These are phyloP conservation scores for Tupaia tana DNA, from an alignment of 2,113 vertebrate genomes.

Conservation along the genomic window DNA sequence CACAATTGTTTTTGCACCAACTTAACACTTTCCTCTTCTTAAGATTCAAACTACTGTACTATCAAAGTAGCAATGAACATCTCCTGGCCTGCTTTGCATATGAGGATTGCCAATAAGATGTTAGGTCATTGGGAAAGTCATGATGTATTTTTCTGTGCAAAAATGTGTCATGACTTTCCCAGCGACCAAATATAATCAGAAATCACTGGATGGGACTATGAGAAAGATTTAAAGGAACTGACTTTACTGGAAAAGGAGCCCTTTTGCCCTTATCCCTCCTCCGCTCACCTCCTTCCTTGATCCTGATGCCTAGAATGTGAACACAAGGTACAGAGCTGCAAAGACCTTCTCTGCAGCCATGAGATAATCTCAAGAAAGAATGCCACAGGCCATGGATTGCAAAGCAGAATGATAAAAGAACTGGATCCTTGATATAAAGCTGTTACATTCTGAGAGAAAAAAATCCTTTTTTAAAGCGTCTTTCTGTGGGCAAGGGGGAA, in stretches of 20 bases:
- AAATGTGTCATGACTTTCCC: too few relatives aligned
- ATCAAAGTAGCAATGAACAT: background rate
- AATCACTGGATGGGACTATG: background rate
- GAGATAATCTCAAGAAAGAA: background rate
- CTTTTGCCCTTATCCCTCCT: background rate
- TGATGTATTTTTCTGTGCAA: too few relatives aligned
- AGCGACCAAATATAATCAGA: constrained; percentile 6
- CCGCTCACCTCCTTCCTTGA: background rate
- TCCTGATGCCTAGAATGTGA: background rate
- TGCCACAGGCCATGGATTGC: background rate
- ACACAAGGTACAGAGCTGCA: background rate
- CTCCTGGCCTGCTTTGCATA: background rate
- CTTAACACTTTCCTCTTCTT: background rate
- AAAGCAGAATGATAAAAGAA: background rate
- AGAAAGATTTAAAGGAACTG: background rate
- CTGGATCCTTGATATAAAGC: background rate
- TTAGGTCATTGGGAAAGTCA: too few relatives aligned
- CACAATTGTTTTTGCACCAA: too few relatives aligned
- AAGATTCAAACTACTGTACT: background rate
- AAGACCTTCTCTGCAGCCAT: background rate
- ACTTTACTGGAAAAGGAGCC: background rate
- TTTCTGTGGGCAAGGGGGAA: background rate
- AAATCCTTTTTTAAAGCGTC: background rate
- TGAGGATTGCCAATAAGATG: background rate
- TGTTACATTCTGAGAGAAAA: background rate